phyloP scores from a whole-genome alignment of 2,888 invertebrate species.

The Papilio elwesi region DNA sequence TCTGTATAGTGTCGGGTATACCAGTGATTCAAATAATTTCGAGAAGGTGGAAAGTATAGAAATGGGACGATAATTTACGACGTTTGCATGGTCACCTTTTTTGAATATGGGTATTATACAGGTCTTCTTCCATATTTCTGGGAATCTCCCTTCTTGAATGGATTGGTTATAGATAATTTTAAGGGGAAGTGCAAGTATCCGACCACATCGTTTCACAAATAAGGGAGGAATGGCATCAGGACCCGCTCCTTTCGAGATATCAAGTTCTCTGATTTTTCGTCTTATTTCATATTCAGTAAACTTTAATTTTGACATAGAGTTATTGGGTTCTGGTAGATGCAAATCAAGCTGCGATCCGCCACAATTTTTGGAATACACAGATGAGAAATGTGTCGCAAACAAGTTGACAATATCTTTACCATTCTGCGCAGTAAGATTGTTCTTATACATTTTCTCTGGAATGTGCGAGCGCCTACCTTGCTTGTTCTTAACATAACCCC shows the following conservation, averaged over 20 bases:
- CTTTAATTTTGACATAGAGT: neutral
- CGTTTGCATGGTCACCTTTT: neutral
- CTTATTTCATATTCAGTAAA: neutral
- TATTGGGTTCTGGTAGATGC: neutral
- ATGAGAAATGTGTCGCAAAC: slow-evolving; percentile 6
- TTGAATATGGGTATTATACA: neutral
- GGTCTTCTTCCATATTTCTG: neutral
- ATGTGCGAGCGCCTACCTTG: slow-evolving; percentile 5
- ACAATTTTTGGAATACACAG: neutral
- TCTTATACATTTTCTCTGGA: neutral
- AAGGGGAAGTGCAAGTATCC: neutral
- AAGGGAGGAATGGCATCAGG: neutral
- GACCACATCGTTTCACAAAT: slow-evolving; percentile 9
- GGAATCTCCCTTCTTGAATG: neutral
- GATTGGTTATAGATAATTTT: slow-evolving; percentile 2
- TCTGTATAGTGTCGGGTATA: too few relatives aligned
- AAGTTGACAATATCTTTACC: neutral
- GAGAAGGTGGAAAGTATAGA: neutral
- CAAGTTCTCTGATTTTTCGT: slow-evolving; percentile 2
- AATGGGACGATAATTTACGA: neutral
- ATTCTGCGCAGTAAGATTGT: neutral
- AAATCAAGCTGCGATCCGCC: neutral
- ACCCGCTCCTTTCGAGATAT: slow-evolving; percentile 6
- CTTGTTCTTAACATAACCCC: slow-evolving; percentile 35
- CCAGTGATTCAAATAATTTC: neutral